Base-by-base conservation (phyloP, 2,113 vertebrate species). In the Misgurnus mizolepis region DNA sequence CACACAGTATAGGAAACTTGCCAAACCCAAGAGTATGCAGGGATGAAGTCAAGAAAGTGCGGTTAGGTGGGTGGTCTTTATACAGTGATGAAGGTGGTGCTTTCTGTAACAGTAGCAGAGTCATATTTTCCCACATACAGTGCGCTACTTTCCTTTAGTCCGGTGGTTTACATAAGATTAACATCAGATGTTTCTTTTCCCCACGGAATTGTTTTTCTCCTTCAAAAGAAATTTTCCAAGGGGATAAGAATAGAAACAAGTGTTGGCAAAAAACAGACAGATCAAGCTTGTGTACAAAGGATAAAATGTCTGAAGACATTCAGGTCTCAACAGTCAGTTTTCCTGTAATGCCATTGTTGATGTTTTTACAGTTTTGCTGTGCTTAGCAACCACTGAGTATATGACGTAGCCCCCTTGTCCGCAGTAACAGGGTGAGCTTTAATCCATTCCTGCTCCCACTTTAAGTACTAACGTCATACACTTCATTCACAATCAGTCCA, bases 351-450 rank as follows among this genome's bases (percentile, higher is more conserved):
- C 56, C 45, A 15, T 55, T 70, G 55, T 49, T 56, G 45, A 45
- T 75, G 41, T 76, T 68, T 50, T 67, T 81, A 68, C 43, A 70
- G 71, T 79, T 81, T 79, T 78, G 50, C 18, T 2, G 40, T 58
- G 69, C 79, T 34, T 79, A 79, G 83, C 80, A 82, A 82, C 83
- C 8, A 22, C 65, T 4, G n/a, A 15, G 53, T 64, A 61, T 72
- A 41, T 49, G 74, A 45, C 60, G 6, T 62, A 17, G 75, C 74
- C 65, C 79, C 81, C 80, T 80, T 68, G 75, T 80, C 50, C 67
- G 62, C 74, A 6, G 18, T 78, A 77, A 58, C 76, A 79, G 47
- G 79, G 49, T 70, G 47, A 76, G 70, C 83, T 78, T 81, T 81
- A 22, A 74, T 82, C 75, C 83, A 78, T 62, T 41, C 77, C 34